These are phyloP conservation scores for Cydia amplana DNA, from an alignment of 1,140 invertebrate genomes.

Conservation along the genomic window DNA sequence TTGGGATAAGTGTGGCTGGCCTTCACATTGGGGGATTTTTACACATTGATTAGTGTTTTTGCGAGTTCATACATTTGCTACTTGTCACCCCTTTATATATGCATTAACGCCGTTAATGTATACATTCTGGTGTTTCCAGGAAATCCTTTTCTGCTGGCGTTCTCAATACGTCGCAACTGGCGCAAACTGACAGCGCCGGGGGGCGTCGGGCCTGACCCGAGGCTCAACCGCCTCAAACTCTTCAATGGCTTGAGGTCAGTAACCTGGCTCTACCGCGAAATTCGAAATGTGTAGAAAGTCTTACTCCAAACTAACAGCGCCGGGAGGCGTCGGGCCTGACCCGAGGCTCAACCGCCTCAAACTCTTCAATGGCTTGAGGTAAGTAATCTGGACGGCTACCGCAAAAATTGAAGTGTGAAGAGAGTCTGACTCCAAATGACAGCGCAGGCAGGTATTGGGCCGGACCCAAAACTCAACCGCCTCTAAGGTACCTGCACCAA, in stretches of 20 bases:
- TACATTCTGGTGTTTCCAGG: conserved; percentile 45
- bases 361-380: conserved; percentile 67
- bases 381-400: not conserved
- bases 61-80: no score
- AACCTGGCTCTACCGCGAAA: conserved; percentile 29
- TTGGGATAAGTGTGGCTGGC: no score
- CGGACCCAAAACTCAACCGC: conserved; percentile 56
- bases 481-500: conserved; percentile 41
- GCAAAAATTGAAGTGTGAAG: conserved; percentile 21
- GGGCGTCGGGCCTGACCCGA: conserved; percentile 48
- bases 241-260: conserved; percentile 65
- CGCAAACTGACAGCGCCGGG: conserved; percentile 47
- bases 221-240: conserved; percentile 59
- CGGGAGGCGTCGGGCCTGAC: conserved; percentile 47
- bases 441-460: conserved; percentile 44
- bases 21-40: no score
- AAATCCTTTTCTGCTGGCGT: conserved; percentile 61
- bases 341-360: conserved; percentile 59
- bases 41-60: no score
- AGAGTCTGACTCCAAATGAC: conserved; percentile 58
- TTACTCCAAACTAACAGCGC: conserved; percentile 55
- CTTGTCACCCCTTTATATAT: no score
- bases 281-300: conserved; percentile 40
- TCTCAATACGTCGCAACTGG: conserved; percentile 67
- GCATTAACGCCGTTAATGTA: no score